Evolutionary conservation across 1,140 invertebrate genomes (phyloP).

Genomic region (Callitettix versicolor): DNA sequence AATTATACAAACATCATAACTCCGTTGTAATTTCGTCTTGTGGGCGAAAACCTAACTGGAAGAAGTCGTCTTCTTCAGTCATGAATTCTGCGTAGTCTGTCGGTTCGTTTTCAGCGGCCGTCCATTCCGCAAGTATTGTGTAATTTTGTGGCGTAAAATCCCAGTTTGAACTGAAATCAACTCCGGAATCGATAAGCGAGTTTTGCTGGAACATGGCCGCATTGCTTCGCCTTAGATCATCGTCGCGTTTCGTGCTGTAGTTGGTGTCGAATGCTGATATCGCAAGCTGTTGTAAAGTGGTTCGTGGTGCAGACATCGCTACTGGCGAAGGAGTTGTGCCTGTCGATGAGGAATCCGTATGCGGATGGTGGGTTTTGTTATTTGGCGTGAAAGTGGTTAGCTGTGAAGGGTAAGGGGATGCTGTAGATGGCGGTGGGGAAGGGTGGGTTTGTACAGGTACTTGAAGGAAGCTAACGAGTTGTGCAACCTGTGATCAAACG

Average conservation of each 20-base stretch:
- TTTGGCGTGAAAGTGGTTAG: constrained; percentile 20
- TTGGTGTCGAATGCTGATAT: constrained; percentile 35
- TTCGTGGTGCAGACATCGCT: constrained; percentile 15
- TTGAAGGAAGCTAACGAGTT: constrained; percentile 53
- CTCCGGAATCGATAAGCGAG: constrained; percentile 19
- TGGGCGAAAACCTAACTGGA: constrained; percentile 57
- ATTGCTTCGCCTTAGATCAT: neutral
- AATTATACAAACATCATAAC: constrained; percentile 38
- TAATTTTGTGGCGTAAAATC: constrained; percentile 29
- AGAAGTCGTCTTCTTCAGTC: constrained; percentile 48
- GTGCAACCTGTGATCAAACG: constrained; percentile 40
- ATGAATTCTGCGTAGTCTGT: constrained; percentile 7
- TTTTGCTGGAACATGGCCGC: constrained; percentile 15
- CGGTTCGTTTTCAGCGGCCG: constrained; percentile 34
- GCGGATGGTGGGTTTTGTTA: constrained; percentile 12
- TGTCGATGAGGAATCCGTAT: constrained; percentile 7
- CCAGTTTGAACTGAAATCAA: constrained; percentile 20
- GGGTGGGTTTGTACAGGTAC: constrained; percentile 33
- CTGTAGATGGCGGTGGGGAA: constrained; percentile 24
- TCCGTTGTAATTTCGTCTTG: constrained; percentile 71
- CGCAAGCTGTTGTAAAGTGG: constrained; percentile 32
- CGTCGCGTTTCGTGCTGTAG: constrained; percentile 22
- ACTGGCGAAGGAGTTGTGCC: constrained; percentile 13
- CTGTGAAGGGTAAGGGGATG: constrained; percentile 27
- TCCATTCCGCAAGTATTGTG: constrained; percentile 45